These are phyloP conservation scores for Phortica variegata DNA, from an alignment of 1,140 invertebrate species.

Conservation along the genomic window DNA sequence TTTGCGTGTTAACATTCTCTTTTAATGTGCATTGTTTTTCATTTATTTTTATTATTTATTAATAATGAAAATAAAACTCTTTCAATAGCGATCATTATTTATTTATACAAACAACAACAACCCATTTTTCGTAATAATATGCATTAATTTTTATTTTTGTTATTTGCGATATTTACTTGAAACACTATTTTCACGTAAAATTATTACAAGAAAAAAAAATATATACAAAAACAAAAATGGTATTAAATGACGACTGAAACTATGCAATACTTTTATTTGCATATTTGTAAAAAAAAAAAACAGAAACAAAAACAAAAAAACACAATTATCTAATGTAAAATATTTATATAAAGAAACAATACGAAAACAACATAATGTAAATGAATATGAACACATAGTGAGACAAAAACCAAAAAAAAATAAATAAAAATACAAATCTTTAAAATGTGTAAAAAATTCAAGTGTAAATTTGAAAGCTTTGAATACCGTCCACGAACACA, in stretches of 20 bases:
- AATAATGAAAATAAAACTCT: constrained; percentile 11
- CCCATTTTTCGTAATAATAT: too few relatives aligned
- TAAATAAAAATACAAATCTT: constrained; percentile 22
- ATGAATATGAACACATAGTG: constrained; percentile 11
- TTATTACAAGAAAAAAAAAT: constrained; percentile 9
- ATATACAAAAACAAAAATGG: constrained; percentile 13
- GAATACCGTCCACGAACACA: constrained; percentile 53
- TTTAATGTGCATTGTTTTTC: too few relatives aligned
- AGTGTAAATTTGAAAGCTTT: constrained; percentile 46
- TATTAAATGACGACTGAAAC: constrained; percentile 40
- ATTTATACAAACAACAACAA: constrained; percentile 20
- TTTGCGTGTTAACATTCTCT: too few relatives aligned
- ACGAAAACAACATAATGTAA: neutral
- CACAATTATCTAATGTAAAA: constrained; percentile 6
- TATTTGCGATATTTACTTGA: too few relatives aligned
- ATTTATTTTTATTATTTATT: too few relatives aligned
- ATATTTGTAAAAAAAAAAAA: constrained; percentile 29
- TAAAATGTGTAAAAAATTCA: constrained; percentile 26
- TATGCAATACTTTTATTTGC: constrained; percentile 27
- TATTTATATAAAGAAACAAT: constrained; percentile 2
- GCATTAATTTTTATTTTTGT: too few relatives aligned
- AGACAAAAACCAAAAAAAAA: constrained; percentile 5
- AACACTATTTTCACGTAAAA: too few relatives aligned
- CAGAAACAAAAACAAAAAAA: constrained; percentile 7
- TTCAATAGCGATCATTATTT: constrained; percentile 9